Conservation (phyloP, 2,888 invertebrate genomes). For the Dugesia japonica region DNA sequence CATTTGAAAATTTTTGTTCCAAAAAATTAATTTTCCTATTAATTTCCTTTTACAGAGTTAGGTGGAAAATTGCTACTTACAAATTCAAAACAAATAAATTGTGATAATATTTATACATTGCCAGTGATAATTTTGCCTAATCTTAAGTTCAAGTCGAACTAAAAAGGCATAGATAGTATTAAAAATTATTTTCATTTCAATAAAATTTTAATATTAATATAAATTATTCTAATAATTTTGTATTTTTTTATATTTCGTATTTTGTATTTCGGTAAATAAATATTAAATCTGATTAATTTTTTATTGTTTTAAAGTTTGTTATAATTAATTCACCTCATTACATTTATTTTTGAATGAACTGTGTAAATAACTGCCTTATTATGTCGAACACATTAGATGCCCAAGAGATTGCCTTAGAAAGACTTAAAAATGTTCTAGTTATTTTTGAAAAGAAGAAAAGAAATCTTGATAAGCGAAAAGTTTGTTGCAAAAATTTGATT, state of each 20-base stretch:
- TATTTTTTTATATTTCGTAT: too few species aligned
- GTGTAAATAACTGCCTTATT: conserved; percentile 12
- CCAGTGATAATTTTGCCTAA: too few species aligned
- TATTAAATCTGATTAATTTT: neutral
- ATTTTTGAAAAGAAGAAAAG: conserved; percentile 15
- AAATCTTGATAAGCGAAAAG: conserved; percentile 5
- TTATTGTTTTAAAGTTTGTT: neutral
- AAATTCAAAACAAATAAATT: too few species aligned
- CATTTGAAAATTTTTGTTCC: too few species aligned
- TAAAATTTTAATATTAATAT: neutral
- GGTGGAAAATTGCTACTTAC: too few species aligned
- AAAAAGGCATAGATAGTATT: too few species aligned
- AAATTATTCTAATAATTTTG: too few species aligned
- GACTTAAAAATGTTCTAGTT: conserved; percentile 1
- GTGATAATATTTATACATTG: too few species aligned
- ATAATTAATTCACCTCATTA: neutral
- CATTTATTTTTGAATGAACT: conserved; percentile 20
- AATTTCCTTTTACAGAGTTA: too few species aligned
- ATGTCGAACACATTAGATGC: conserved; percentile 10
- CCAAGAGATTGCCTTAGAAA: conserved; percentile 20
- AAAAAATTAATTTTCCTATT: too few species aligned
- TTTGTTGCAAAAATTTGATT: neutral
- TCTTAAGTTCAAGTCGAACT: too few species aligned
- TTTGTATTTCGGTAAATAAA: neutral
- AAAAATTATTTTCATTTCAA: neutral